These are phyloP conservation scores for Herminia tarsipennalis DNA, from an alignment of 2,888 invertebrate species.

Conservation along the genomic window DNA sequence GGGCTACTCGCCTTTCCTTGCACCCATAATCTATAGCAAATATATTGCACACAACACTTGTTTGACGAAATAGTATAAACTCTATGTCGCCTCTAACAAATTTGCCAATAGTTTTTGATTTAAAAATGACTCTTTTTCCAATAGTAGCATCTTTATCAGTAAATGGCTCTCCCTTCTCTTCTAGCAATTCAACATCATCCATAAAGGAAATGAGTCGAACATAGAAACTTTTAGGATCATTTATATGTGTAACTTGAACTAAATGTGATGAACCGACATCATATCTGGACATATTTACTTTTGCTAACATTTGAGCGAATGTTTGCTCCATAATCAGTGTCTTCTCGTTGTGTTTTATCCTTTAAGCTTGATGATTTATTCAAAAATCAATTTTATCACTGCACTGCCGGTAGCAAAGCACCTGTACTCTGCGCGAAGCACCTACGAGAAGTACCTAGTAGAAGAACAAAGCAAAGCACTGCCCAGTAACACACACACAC, in stretches of 20 bases:
- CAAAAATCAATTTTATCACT: no score
- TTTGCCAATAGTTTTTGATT: constrained; percentile 15
- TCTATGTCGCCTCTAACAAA: constrained; percentile 24
- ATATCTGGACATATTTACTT: neutral
- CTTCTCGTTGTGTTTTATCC: no score
- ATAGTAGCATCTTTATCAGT: neutral
- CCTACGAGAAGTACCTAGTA: no score
- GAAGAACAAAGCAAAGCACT: no score
- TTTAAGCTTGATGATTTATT: no score
- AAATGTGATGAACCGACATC: neutral
- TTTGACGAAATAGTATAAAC: neutral
- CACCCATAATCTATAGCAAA: constrained; percentile 35
- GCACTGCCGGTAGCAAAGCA: no score
- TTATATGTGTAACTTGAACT: constrained; percentile 29
- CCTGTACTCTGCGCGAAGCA: no score
- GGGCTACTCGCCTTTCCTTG: constrained; percentile 10
- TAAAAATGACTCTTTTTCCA: constrained; percentile 18
- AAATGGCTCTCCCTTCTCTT: constrained; percentile 9
- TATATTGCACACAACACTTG: constrained; percentile 6
- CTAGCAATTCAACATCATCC: constrained; percentile 10
- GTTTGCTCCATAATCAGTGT: no score
- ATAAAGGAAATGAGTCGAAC: constrained; percentile 8
- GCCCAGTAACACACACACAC: no score
- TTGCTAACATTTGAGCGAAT: neutral
- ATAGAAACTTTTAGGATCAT: constrained; percentile 30